A percentile compares a stretch with the other conserved stretches of the same genome.
These are phyloP conservation scores for Dasyprocta punctata DNA, from an alignment of 2,113 vertebrate genomes.

Conservation along the genomic window DNA sequence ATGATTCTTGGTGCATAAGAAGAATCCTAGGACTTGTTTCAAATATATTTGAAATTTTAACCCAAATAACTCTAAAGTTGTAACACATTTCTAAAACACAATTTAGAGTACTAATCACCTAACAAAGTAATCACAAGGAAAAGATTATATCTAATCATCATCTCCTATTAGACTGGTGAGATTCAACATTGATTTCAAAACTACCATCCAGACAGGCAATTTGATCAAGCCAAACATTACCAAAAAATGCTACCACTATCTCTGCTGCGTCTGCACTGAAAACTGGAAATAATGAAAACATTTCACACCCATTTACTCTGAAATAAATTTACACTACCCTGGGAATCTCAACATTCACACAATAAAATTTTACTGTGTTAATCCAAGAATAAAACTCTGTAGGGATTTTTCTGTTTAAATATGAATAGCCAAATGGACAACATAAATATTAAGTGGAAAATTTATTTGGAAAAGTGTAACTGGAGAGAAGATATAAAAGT, in stretches of 20 bases:
- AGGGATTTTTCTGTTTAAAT: neutral
- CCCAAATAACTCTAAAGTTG: slow-evolving; percentile 62
- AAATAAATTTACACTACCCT: neutral
- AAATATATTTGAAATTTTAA: slow-evolving; percentile 67
- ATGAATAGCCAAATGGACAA: neutral
- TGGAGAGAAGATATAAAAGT: neutral
- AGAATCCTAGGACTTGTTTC: slow-evolving; percentile 51
- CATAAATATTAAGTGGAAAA: neutral
- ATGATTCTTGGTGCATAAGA: slow-evolving; percentile 60
- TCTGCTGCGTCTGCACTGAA: neutral
- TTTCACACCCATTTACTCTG: neutral
- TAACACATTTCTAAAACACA: slow-evolving; percentile 57
- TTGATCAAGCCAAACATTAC: neutral
- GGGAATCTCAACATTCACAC: neutral
- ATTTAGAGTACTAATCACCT: slow-evolving; percentile 54
- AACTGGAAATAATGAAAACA: neutral
- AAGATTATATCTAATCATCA: slow-evolving; percentile 36
- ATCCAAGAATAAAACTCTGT: neutral
- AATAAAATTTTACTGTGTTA: neutral
- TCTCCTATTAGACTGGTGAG: neutral
- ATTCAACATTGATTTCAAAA: slow-evolving; percentile 35
- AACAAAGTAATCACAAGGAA: neutral
- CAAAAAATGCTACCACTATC: neutral
- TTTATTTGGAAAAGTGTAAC: neutral
- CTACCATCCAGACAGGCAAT: neutral